phyloP scores from a whole-genome alignment of 2,113 vertebrate genomes.

The Gymnogyps californianus region DNA sequence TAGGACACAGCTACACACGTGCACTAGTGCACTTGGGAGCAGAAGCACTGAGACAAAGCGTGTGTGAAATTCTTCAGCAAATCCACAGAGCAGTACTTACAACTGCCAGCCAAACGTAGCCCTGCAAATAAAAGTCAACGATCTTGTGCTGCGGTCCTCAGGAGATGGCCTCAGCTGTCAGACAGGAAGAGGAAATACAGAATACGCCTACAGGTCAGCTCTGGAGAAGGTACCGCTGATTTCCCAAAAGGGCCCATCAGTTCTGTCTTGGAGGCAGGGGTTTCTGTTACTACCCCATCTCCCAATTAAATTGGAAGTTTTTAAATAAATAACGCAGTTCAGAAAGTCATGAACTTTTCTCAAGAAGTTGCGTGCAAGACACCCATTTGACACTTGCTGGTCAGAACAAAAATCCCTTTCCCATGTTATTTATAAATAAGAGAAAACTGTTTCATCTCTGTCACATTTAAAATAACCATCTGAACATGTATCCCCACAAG shows the following conservation, averaged over 20 bases:
- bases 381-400: not conserved
- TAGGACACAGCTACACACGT: not conserved
- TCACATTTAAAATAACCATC: not conserved
- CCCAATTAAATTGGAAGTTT: not conserved
- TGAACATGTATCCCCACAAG: not conserved
- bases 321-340: not conserved
- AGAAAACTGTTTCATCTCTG: not conserved
- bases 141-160: not conserved
- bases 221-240: not conserved
- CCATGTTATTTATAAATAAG: not conserved
- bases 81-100: not conserved
- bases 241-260: not conserved
- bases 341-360: not conserved
- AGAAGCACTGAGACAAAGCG: not conserved
- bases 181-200: not conserved
- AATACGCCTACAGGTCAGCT: not conserved
- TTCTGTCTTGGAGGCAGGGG: not conserved
- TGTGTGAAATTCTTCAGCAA: not conserved
- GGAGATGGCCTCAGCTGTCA: not conserved
- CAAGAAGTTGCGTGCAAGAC: not conserved
- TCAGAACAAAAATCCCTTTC: not conserved
- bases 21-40: rapidly evolving
- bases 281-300: not conserved
- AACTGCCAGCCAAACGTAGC: not conserved
- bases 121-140: not conserved